phyloP scores from a whole-genome alignment of 2,797 vertebrate genomes.

The Gallinago nigripennis region DNA sequence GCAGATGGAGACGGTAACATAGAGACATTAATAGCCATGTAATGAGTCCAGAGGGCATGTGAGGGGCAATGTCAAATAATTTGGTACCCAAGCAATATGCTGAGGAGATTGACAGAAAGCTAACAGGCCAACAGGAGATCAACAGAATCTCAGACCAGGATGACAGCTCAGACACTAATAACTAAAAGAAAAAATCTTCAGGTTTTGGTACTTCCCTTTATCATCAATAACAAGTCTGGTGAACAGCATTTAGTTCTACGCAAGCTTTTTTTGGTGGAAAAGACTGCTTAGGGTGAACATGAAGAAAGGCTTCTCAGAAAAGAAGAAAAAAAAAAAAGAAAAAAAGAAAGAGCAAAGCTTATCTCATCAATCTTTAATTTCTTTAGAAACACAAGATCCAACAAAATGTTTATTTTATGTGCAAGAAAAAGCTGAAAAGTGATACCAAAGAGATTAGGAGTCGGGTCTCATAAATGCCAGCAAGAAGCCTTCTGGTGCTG shows the following conservation, averaged over 20 bases:
- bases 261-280: not conserved
- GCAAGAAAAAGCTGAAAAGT: not conserved
- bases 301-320: not conserved
- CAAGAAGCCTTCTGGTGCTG: not conserved
- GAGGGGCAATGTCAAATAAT: constrained; percentile 46
- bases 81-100: not conserved
- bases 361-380: not conserved
- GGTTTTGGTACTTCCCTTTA: not conserved
- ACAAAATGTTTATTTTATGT: not conserved
- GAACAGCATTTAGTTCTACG: not conserved
- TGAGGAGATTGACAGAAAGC: constrained; percentile 7
- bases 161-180: not conserved
- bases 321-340: too few relatives aligned
- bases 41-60: constrained; percentile 36
- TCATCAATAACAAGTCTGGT: not conserved
- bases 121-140: not conserved
- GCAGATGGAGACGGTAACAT: constrained; percentile 26
- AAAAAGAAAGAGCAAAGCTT: not conserved
- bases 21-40: constrained; percentile 21
- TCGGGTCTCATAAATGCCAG: not conserved
- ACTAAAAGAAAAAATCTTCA: not conserved
- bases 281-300: not conserved
- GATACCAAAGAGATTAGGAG: not conserved
- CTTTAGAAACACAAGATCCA: not conserved
- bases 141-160: not conserved